Conservation (phyloP, 1,140 invertebrate genomes). For the Acromyrmex echinatior region DNA sequence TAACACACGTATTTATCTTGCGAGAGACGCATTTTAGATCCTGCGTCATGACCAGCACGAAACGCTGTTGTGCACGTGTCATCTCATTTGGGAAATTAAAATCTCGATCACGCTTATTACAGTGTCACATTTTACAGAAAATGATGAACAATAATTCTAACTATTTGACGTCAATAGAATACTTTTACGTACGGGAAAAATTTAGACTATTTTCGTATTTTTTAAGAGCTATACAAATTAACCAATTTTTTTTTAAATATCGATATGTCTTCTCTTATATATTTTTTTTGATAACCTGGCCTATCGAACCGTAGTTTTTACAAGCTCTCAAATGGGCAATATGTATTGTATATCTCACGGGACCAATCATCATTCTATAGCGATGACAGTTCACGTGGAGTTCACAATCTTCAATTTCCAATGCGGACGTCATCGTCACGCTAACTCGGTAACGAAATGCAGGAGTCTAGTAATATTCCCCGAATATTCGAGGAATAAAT, state of each 20-base stretch:
- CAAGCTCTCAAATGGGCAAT: neutral
- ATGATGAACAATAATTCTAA: neutral
- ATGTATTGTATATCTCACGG: neutral
- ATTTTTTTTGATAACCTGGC: neutral
- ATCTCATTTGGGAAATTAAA: neutral
- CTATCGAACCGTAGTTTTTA: neutral
- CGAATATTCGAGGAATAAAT: conserved; percentile 72
- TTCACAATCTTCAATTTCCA: conserved; percentile 21
- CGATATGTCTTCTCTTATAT: neutral
- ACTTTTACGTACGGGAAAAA: neutral
- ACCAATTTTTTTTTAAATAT: neutral
- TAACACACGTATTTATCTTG: conserved; percentile 58
- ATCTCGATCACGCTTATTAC: conserved; percentile 1
- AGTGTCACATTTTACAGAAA: neutral
- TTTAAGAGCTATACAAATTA: neutral
- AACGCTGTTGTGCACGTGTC: neutral
- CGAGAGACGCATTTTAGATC: conserved; percentile 62
- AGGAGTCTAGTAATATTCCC: conserved; percentile 24
- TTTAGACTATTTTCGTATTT: neutral
- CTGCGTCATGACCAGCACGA: conserved; percentile 16
- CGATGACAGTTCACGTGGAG: conserved; percentile 33
- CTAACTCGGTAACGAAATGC: conserved; percentile 39
- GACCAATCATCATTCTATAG: conserved; percentile 7
- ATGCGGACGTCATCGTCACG: conserved; percentile 20
- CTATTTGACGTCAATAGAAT: neutral